Percentiles rank a stretch among this genome's conserved stretches.
Conservation (phyloP, 2,888 invertebrate species). For the Campoplex capitator region DNA sequence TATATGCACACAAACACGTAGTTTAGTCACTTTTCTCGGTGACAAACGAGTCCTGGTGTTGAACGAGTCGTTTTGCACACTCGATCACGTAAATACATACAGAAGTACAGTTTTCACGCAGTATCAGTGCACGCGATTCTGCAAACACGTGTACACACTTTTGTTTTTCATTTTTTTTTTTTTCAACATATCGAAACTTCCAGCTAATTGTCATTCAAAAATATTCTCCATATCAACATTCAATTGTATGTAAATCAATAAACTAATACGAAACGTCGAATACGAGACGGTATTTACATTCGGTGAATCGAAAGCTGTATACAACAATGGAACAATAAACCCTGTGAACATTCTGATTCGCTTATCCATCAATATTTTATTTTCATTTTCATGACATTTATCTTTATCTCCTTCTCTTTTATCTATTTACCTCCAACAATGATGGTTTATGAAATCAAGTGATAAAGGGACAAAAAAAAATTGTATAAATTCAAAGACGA, state of each 20-base stretch:
- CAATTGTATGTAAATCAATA: neutral
- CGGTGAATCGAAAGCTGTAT: too few species aligned
- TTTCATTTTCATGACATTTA: too few species aligned
- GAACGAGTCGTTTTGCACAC: conserved; percentile 49
- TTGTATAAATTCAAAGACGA: too few species aligned
- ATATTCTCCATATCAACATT: neutral
- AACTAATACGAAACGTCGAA: neutral
- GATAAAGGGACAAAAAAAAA: too few species aligned
- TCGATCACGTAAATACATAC: conserved; percentile 50
- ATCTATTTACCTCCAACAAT: too few species aligned
- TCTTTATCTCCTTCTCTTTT: too few species aligned
- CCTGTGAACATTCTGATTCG: too few species aligned
- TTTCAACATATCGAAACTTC: conserved; percentile 40
- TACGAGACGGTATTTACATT: neutral
- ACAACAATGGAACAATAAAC: too few species aligned
- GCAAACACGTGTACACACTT: conserved; percentile 25
- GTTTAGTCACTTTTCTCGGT: conserved; percentile 60
- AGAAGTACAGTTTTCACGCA: conserved; percentile 36
- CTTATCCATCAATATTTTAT: too few species aligned
- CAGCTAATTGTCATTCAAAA: conserved; percentile 50
- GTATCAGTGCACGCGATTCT: conserved; percentile 40
- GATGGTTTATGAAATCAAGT: too few species aligned
- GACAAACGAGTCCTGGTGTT: conserved; percentile 53
- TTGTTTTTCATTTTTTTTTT: neutral
- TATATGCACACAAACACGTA: conserved; percentile 38